These are phyloP conservation scores for Drosophila tanythrix DNA, from an alignment of 2,888 invertebrate genomes.

Conservation along the genomic window DNA sequence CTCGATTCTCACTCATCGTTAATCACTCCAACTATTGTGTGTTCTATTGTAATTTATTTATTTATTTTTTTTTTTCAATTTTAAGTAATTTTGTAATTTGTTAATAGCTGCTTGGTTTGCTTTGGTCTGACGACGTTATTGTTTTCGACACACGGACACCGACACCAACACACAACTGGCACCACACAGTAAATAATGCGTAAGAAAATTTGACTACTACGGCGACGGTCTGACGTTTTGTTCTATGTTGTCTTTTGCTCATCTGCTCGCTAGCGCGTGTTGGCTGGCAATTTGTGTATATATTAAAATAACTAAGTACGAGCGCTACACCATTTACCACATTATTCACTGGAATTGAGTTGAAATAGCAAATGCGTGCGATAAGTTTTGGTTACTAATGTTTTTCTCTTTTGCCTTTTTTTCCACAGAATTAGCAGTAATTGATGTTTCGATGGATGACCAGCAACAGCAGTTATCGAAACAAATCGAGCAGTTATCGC, in stretches of 20 bases:
- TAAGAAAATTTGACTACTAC: slow-evolving; percentile 64
- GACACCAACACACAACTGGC: slow-evolving; percentile 44
- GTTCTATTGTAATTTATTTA: slow-evolving; percentile 17
- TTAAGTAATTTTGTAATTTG: slow-evolving; percentile 33
- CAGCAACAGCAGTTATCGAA: slow-evolving; percentile 33
- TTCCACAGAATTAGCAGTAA: slow-evolving; percentile 62
- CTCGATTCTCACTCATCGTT: slow-evolving; percentile 64
- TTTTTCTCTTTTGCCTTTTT: slow-evolving; percentile 47
- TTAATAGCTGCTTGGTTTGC: slow-evolving; percentile 29
- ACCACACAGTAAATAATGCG: slow-evolving; percentile 54
- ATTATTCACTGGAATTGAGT: slow-evolving; percentile 43
- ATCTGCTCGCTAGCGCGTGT: slow-evolving; percentile 27
- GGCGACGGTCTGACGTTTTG: slow-evolving; percentile 50
- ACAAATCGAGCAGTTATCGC: slow-evolving; percentile 10
- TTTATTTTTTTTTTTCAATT: slow-evolving; percentile 1
- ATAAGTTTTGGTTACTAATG: slow-evolving; percentile 53
- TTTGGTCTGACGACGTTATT: slow-evolving; percentile 48
- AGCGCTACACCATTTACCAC: slow-evolving; percentile 40
- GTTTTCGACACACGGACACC: slow-evolving; percentile 56
- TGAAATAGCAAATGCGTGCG: slow-evolving; percentile 40
- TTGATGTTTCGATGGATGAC: slow-evolving; percentile 57
- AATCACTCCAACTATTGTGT: slow-evolving; percentile 26
- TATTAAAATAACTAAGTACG: slow-evolving; percentile 43
- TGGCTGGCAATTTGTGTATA: slow-evolving; percentile 22
- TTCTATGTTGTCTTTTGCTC: slow-evolving; percentile 50